Conservation (phyloP, 2,888 invertebrate species). For the Periphyllus acericola region DNA sequence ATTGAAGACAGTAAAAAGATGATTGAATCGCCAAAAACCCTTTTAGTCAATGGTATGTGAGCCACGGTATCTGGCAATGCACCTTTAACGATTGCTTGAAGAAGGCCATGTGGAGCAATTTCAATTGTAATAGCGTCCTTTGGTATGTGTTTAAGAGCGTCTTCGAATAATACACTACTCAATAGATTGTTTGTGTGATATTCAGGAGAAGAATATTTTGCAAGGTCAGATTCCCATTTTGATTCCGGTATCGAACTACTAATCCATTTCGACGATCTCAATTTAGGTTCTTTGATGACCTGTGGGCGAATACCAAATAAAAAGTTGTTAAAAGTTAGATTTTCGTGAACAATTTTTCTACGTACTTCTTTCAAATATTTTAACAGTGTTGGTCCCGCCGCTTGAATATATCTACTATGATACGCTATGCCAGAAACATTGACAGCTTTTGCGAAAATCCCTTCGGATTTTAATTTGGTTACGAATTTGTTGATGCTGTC, state of each 20-base stretch:
- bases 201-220: slow-evolving; percentile 73
- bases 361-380: slow-evolving; percentile 73
- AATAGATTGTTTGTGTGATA: slow-evolving; percentile 75
- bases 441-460: slow-evolving; percentile 84
- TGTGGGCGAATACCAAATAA: slow-evolving; percentile 63
- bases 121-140: slow-evolving; percentile 72
- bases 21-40: neutral
- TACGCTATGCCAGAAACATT: slow-evolving; percentile 89
- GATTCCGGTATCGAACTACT: slow-evolving; percentile 74
- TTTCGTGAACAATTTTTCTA: neutral
- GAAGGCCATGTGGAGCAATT: slow-evolving; percentile 73
- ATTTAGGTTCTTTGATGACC: slow-evolving; percentile 69
- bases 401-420: slow-evolving; percentile 84
- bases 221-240: slow-evolving; percentile 72
- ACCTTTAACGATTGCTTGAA: slow-evolving; percentile 73
- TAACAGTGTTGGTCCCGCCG: slow-evolving; percentile 76
- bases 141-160: slow-evolving; percentile 72
- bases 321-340: neutral
- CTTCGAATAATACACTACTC: slow-evolving; percentile 70
- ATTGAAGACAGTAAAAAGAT: slow-evolving; percentile 6
- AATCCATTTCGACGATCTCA: slow-evolving; percentile 74
- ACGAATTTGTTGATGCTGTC: slow-evolving; percentile 76
- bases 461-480: slow-evolving; percentile 73
- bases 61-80: slow-evolving; percentile 69
- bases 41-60: slow-evolving; percentile 70